A percentile compares a stretch with the other conserved stretches of the same genome.
phyloP scores from a whole-genome alignment of 2,888 invertebrate genomes.

The Alsophila aescularia region DNA sequence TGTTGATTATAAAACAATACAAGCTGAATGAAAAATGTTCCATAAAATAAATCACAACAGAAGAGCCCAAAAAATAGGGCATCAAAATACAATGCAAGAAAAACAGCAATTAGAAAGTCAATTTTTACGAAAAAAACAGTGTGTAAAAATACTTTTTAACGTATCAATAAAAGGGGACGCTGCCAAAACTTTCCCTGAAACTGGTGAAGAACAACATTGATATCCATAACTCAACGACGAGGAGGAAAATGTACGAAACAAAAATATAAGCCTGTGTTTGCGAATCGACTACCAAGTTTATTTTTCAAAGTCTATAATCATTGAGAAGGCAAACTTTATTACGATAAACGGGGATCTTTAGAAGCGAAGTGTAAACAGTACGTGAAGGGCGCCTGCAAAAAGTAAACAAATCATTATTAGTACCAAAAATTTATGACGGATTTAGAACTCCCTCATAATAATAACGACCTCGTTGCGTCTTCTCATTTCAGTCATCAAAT shows the following conservation, averaged over 20 bases:
- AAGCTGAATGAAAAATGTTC: neutral
- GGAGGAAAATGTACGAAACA: slow-evolving; percentile 68
- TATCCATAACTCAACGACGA: slow-evolving; percentile 63
- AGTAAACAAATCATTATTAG: slow-evolving; percentile 74
- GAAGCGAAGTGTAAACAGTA: slow-evolving; percentile 67
- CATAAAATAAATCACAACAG: neutral
- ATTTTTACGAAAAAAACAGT: slow-evolving; percentile 42
- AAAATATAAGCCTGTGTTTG: slow-evolving; percentile 69
- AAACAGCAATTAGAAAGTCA: slow-evolving; percentile 44
- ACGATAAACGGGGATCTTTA: slow-evolving; percentile 59
- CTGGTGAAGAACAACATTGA: slow-evolving; percentile 64
- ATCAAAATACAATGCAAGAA: slow-evolving; percentile 31
- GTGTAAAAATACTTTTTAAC: slow-evolving; percentile 50
- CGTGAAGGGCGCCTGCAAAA: slow-evolving; percentile 62
- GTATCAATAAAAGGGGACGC: slow-evolving; percentile 57
- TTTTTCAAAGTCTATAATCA: slow-evolving; percentile 77
- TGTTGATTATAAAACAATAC: neutral
- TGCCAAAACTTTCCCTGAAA: slow-evolving; percentile 47
- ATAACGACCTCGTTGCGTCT: neutral
- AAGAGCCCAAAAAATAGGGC: neutral
- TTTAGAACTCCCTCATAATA: slow-evolving; percentile 24
- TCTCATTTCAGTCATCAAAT: neutral
- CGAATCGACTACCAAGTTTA: slow-evolving; percentile 70
- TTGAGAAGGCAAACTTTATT: slow-evolving; percentile 72
- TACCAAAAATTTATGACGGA: slow-evolving; percentile 8